These are phyloP conservation scores for Grapholita molesta DNA, from an alignment of 1,140 invertebrate species.

Conservation along the genomic window DNA sequence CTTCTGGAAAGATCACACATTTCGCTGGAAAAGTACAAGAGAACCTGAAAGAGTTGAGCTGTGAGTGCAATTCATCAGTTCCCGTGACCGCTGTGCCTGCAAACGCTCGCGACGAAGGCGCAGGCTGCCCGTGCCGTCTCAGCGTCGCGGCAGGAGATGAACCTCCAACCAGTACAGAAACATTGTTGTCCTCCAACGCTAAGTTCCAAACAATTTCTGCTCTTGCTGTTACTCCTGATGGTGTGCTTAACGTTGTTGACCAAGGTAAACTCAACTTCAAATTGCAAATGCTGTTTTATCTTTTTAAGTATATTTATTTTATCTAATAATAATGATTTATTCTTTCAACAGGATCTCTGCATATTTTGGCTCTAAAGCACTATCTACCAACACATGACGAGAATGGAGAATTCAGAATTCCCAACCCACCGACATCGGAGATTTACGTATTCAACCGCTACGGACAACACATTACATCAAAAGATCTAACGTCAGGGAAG, in stretches of 20 bases:
- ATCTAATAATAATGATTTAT: neutral
- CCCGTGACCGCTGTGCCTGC: conserved; percentile 76
- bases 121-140: conserved; percentile 78
- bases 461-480: conserved; percentile 96
- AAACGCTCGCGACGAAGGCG: conserved; percentile 64
- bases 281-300: neutral
- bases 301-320: neutral
- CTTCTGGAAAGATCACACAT: conserved; percentile 89
- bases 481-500: conserved; percentile 94
- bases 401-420: conserved; percentile 95
- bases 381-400: conserved; percentile 93
- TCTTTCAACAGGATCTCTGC: conserved; percentile 81
- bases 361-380: conserved; percentile 93
- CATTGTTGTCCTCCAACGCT: conserved; percentile 92
- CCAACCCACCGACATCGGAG: conserved; percentile 93
- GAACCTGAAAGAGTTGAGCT: conserved; percentile 75
- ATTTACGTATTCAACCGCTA: conserved; percentile 96
- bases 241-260: conserved; percentile 95
- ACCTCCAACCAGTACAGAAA: conserved; percentile 86
- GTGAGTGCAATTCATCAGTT: conserved; percentile 79
- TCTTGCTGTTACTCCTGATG: conserved; percentile 95
- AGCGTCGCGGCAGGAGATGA: conserved; percentile 80
- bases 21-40: conserved; percentile 88
- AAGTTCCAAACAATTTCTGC: conserved; percentile 95
- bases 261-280: conserved; percentile 82